These are phyloP conservation scores for Mesitornis unicolor DNA, from an alignment of 2,113 vertebrate genomes.

Conservation along the genomic window DNA sequence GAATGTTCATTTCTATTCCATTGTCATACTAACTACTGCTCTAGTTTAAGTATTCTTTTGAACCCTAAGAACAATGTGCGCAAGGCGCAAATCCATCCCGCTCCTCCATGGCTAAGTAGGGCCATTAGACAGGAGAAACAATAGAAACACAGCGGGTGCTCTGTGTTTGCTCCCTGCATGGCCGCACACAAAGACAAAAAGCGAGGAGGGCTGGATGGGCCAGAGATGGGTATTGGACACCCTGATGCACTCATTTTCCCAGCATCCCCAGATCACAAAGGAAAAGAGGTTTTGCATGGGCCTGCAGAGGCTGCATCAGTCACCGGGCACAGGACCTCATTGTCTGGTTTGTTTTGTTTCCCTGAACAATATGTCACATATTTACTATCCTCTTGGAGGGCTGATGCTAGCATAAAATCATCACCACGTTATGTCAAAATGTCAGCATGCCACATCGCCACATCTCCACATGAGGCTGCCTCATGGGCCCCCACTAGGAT, in stretches of 20 bases:
- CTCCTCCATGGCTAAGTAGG: constrained; percentile 58
- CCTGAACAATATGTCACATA: constrained; percentile 60
- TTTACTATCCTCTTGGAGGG: constrained; percentile 54
- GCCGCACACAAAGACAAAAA: constrained; percentile 61
- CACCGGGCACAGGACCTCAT: constrained; percentile 47
- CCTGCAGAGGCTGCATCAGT: constrained; percentile 34
- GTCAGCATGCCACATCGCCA: neutral
- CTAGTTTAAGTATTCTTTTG: constrained; percentile 65
- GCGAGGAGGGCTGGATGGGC: constrained; percentile 37
- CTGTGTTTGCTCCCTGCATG: constrained; percentile 51
- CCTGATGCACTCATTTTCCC: constrained; percentile 43
- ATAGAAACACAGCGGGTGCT: constrained; percentile 50
- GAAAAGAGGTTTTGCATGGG: constrained; percentile 17
- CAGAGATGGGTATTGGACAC: constrained; percentile 39
- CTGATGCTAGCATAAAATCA: constrained; percentile 35
- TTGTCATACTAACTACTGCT: constrained; percentile 59
- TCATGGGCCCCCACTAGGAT: neutral
- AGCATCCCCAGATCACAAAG: constrained; percentile 48
- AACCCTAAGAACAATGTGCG: constrained; percentile 54
- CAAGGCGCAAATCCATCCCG: constrained; percentile 48
- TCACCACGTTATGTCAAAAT: constrained; percentile 44
- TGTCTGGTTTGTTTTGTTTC: constrained; percentile 62
- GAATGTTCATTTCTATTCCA: constrained; percentile 60
- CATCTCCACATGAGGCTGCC: constrained; percentile 42
- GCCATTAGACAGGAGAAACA: constrained; percentile 67